Evolutionary conservation across 2,888 invertebrate species (phyloP).

Genomic region (Drosophila mercatorum): DNA sequence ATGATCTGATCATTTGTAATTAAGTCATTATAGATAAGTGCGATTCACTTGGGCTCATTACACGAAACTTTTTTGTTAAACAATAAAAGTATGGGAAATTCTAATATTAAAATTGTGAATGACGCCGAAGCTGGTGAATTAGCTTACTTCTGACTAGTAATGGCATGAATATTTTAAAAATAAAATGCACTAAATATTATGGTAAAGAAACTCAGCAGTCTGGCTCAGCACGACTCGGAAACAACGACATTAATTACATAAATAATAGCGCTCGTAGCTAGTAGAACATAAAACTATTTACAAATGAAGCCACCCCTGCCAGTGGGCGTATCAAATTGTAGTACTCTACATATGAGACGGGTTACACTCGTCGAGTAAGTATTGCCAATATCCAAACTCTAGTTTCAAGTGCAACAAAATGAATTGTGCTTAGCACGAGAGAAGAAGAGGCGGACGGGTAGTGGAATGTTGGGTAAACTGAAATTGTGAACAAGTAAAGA

Average conservation of each 20-base stretch:
- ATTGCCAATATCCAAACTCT: neutral
- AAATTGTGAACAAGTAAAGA: too few relatives aligned
- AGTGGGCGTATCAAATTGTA: neutral
- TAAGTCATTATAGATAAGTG: constrained; percentile 24
- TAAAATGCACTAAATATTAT: neutral
- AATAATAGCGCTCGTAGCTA: too few relatives aligned
- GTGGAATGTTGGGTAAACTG: too few relatives aligned
- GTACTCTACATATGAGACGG: neutral
- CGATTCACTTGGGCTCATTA: neutral
- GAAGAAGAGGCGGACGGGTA: too few relatives aligned
- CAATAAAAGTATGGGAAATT: neutral
- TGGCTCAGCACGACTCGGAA: too few relatives aligned
- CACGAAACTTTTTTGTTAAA: too few relatives aligned
- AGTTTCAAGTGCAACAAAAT: too few relatives aligned
- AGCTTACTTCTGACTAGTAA: too few relatives aligned
- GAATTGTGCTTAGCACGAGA: too few relatives aligned
- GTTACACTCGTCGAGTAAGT: neutral
- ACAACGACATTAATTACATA: too few relatives aligned
- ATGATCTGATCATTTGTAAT: constrained; percentile 30
- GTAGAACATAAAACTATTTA: neutral
- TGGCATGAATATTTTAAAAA: neutral
- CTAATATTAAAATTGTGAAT: neutral
- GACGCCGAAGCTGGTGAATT: too few relatives aligned
- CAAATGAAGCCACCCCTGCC: neutral
- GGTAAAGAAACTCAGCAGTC: too few relatives aligned